Percentiles rank a stretch among this genome's conserved stretches.
phyloP scores from a whole-genome alignment of 2,888 invertebrate species.

The Idaea biselata region DNA sequence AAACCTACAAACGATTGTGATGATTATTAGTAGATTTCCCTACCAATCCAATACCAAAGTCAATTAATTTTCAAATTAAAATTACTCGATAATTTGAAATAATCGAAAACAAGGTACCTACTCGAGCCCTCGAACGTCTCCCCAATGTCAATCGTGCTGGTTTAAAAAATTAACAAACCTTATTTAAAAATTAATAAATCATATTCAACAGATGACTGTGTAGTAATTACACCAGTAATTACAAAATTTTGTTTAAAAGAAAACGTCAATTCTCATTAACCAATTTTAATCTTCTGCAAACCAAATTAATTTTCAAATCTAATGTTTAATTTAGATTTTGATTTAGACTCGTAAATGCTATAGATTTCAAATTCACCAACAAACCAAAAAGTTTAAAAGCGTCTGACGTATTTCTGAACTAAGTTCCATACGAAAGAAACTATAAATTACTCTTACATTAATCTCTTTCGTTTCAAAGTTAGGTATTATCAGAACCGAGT shows the following conservation, averaged over 20 bases:
- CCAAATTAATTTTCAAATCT: neutral
- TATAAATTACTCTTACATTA: neutral
- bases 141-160: too few species aligned
- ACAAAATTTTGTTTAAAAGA: slow-evolving; percentile 2
- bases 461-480: slow-evolving; percentile 1
- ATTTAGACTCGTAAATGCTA: neutral
- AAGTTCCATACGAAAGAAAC: neutral
- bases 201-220: too few species aligned
- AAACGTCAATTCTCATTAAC: neutral
- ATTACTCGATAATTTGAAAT: too few species aligned
- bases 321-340: neutral
- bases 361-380: neutral
- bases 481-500: slow-evolving; percentile 13
- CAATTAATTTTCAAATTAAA: too few species aligned
- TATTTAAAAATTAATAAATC: too few species aligned
- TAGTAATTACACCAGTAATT: neutral
- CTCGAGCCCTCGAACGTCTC: too few species aligned
- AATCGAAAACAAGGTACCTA: too few species aligned
- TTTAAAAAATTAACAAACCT: too few species aligned
- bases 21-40: too few species aligned
- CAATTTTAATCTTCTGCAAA: neutral
- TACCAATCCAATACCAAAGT: too few species aligned
- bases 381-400: neutral
- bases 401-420: neutral
- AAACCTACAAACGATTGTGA: too few species aligned